phyloP scores from a whole-genome alignment of 2,113 vertebrate genomes.

The Synchiropus splendidus region DNA sequence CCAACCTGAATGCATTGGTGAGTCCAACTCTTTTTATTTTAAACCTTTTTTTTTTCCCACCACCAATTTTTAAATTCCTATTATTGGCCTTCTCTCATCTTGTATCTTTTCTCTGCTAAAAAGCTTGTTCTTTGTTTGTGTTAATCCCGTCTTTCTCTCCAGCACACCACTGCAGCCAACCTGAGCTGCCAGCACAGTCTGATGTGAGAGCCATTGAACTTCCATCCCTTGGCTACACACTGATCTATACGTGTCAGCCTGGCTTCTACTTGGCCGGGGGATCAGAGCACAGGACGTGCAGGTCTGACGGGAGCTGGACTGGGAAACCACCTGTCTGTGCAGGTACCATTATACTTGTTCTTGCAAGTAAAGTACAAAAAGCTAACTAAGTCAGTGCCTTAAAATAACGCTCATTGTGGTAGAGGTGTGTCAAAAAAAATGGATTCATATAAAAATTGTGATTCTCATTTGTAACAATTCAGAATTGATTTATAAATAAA shows the following conservation, averaged over 20 bases:
- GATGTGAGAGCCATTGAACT: constrained; percentile 89
- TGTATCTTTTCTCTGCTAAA: constrained; percentile 3
- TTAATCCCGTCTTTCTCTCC: constrained; percentile 4
- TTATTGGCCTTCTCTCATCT: constrained; percentile 2
- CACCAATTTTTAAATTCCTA: background rate
- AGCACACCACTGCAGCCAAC: constrained; percentile 95
- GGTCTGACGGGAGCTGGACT: constrained; percentile 93
- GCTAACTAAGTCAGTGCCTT: too few relatives aligned
- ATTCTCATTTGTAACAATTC: too few relatives aligned
- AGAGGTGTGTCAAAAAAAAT: too few relatives aligned
- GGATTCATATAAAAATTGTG: too few relatives aligned
- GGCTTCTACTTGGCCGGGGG: constrained; percentile 90
- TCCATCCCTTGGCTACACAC: constrained; percentile 91
- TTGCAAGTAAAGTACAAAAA: background rate
- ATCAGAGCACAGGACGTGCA: constrained; percentile 94
- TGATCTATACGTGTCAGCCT: constrained; percentile 93
- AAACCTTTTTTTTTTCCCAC: background rate
- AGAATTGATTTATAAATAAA: too few relatives aligned
- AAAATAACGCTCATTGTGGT: too few relatives aligned
- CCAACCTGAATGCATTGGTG: constrained; percentile 89
- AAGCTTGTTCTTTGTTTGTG: background rate
- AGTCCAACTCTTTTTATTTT: constrained; percentile 25
- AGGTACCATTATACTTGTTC: constrained; percentile 55
- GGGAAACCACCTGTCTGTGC: constrained; percentile 90
- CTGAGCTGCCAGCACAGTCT: constrained; percentile 81